Conservation (phyloP, 2,888 invertebrate species). For the Hofmannophila pseudospretella region DNA sequence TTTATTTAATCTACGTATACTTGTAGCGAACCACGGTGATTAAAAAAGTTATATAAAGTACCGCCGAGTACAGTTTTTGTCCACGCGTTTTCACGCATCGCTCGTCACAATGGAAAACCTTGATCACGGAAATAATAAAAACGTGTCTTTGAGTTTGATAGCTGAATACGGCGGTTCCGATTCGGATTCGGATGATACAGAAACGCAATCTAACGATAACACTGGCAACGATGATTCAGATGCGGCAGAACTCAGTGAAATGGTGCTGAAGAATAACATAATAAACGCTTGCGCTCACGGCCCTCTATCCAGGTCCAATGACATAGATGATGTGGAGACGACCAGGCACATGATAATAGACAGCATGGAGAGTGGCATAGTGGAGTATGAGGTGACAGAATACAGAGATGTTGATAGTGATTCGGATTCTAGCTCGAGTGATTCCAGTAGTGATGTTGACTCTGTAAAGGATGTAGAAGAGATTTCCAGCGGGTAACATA, state of each 20-base stretch:
- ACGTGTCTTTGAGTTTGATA: constrained; percentile 67
- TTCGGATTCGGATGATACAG: constrained; percentile 63
- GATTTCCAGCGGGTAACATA: constrained; percentile 54
- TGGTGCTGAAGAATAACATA: constrained; percentile 72
- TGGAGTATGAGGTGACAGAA: constrained; percentile 67
- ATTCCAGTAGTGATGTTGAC: constrained; percentile 62
- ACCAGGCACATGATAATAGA: constrained; percentile 69
- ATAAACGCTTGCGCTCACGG: constrained; percentile 73
- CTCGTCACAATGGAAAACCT: constrained; percentile 62
- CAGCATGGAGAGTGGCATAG: constrained; percentile 55
- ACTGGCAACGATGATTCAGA: constrained; percentile 57
- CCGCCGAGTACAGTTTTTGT: constrained; percentile 9
- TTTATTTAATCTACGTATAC: neutral
- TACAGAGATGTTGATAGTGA: constrained; percentile 60
- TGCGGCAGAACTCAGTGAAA: constrained; percentile 60
- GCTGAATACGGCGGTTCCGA: constrained; percentile 67
- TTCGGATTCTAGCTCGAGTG: constrained; percentile 45
- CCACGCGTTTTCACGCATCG: constrained; percentile 21
- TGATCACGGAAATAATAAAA: constrained; percentile 64
- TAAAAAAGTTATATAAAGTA: constrained; percentile 3
- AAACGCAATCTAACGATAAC: constrained; percentile 43
- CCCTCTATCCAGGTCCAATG: constrained; percentile 45
- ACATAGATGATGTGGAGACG: constrained; percentile 44
- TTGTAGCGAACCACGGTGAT: neutral
- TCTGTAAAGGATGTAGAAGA: constrained; percentile 67